Evolutionary conservation across 1,140 invertebrate genomes (phyloP), one percentile per base, ranked within the genome.

Genomic region (Macrostomum lignano): DNA sequence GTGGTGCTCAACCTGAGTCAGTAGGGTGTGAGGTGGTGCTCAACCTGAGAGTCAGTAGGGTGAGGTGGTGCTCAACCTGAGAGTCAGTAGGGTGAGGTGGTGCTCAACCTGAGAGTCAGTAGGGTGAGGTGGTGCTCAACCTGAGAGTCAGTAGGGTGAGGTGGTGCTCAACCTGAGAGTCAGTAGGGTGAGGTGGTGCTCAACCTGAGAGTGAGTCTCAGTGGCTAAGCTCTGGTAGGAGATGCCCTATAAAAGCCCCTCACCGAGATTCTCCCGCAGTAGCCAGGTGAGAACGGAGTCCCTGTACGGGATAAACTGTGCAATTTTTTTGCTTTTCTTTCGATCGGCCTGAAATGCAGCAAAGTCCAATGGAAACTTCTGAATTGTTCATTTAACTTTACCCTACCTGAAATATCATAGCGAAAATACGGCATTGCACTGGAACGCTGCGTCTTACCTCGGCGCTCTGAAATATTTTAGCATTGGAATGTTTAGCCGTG

Each of bases 251-350:
- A 35, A 22, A 41, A 25, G 6, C 37, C 38, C 39, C 31, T 11
- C 46, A 59, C 57, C 64, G 10, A 99, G 64, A 60, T 96, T 98
- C 62, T 99, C 91, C 31, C 86, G 67, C 9, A 99, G 60, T 3
- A 99, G 60, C 91, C 91, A 99, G 9, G 91, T 98, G 24, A 98
- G 59, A 2, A 93, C 86, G 1, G 86, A 96, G 57, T 98, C 91
- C 56, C 91, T 69, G 60, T 96, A 98, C 1, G 91, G 91, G 44
- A 98, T 93, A 50, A 88, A 91, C 55, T 86, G 77, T 1, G 71
- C 25, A 24, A 25, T 28, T 38, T 38, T 72, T 54, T 81, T 39
- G 24, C 28, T 38, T 36, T 36, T 38, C 4, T 33, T 36, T 25
- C 33, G 9, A 37, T 20, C 20, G 19, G 10, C 9, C 23, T 28